phyloP scores from a whole-genome alignment of 1,140 invertebrate genomes.

The Diorhabda sublineata region DNA sequence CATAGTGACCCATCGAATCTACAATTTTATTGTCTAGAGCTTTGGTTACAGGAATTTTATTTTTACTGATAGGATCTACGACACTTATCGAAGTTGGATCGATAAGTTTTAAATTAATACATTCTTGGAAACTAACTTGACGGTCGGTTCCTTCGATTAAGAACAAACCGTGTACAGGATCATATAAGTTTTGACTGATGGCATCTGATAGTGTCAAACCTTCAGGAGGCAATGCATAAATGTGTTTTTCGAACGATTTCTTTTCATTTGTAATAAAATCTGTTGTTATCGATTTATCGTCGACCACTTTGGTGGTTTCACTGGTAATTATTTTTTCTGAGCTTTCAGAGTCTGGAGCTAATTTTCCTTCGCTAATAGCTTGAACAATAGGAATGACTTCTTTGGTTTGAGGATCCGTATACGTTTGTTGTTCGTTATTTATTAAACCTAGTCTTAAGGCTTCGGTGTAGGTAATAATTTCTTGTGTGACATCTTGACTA shows the following conservation, averaged over 20 bases:
- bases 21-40: constrained; percentile 75
- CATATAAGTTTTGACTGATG: constrained; percentile 71
- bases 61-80: constrained; percentile 66
- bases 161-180: constrained; percentile 77
- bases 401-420: constrained; percentile 73
- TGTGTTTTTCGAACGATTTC: constrained; percentile 52
- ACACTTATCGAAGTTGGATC: constrained; percentile 75
- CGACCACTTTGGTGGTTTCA: constrained; percentile 18
- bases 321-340: constrained; percentile 43
- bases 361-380: constrained; percentile 68
- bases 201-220: constrained; percentile 77
- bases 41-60: constrained; percentile 66
- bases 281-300: constrained; percentile 43
- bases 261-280: constrained; percentile 47
- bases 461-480: constrained; percentile 70
- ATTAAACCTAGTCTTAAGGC: constrained; percentile 74
- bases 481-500: constrained; percentile 56
- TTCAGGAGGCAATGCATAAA: constrained; percentile 71
- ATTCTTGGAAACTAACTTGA: constrained; percentile 82
- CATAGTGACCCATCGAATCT: constrained; percentile 73
- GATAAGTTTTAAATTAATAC: constrained; percentile 78
- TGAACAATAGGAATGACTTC: constrained; percentile 75
- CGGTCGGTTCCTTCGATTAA: constrained; percentile 83
- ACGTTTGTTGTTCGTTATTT: constrained; percentile 72
- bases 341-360: constrained; percentile 59